Conservation (phyloP, 37 sponge, comb jelly and placozoan species). For the Aphrocallistes beatrix region DNA sequence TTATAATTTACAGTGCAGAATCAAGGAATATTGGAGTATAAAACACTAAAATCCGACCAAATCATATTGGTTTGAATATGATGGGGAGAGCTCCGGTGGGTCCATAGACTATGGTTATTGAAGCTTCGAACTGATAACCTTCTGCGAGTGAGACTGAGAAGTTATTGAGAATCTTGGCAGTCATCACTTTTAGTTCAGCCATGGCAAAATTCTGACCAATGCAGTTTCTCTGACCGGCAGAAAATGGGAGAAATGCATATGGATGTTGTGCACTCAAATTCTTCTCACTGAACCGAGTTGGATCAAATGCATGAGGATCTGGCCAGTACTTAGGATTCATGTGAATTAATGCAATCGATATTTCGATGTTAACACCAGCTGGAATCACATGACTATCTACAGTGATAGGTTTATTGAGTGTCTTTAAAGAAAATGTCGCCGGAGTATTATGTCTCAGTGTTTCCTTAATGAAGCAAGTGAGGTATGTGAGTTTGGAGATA, state of each 20-base stretch:
- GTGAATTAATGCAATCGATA: neutral
- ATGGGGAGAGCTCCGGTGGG: neutral
- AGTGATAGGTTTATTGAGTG: neutral
- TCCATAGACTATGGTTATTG: neutral
- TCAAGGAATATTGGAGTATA: too few species aligned
- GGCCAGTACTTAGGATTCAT: slow-evolving; percentile 12
- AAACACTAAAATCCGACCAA: too few species aligned
- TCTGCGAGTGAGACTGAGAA: neutral
- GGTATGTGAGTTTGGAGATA: neutral
- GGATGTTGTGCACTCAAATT: neutral
- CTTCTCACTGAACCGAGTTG: neutral
- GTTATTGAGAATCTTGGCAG: neutral
- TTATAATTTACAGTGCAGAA: too few species aligned
- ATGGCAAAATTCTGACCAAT: slow-evolving; percentile 20
- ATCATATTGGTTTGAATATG: neutral
- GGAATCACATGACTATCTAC: neutral
- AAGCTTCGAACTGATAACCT: neutral
- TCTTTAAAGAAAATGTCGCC: neutral
- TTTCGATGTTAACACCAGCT: neutral
- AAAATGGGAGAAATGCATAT: neutral
- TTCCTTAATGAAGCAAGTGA: slow-evolving; percentile 18
- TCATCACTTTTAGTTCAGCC: neutral
- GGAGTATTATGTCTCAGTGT: neutral
- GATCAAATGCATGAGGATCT: neutral
- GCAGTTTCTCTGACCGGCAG: neutral